A percentile compares a stretch with the other conserved stretches of the same genome.
Conservation (phyloP, 2,888 invertebrate species). For the Prenolepis imparis region DNA sequence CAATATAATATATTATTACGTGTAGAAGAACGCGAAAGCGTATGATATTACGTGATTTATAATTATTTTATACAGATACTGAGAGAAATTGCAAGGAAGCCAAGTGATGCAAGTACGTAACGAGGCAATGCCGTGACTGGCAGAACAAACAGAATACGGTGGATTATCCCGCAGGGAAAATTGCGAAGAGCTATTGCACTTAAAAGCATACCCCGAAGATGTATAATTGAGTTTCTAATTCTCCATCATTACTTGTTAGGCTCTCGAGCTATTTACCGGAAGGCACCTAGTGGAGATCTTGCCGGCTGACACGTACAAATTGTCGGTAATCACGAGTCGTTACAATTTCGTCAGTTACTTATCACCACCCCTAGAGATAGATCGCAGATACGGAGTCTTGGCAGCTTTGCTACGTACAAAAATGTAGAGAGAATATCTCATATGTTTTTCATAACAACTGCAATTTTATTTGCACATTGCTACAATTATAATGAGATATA, state of each 20-base stretch:
- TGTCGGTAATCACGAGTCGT: conserved; percentile 67
- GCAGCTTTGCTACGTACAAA: background rate
- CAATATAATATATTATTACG: background rate
- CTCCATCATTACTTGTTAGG: conserved; percentile 67
- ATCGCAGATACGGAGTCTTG: background rate
- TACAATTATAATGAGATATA: background rate
- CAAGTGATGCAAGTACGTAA: conserved; percentile 4
- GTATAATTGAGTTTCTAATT: conserved; percentile 76
- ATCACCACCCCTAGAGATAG: conserved; percentile 50
- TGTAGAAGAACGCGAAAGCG: background rate
- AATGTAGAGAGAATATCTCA: background rate
- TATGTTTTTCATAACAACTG: no score
- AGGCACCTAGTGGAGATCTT: conserved; percentile 67
- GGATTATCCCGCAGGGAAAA: conserved; percentile 62
- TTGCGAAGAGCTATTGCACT: conserved; percentile 65
- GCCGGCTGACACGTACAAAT: conserved; percentile 69
- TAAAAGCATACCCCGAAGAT: conserved; percentile 55
- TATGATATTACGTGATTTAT: background rate
- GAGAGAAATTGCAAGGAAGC: conserved; percentile 8
- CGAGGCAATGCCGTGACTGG: conserved; percentile 43
- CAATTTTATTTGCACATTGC: conserved; percentile 21
- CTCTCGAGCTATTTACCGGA: conserved; percentile 53
- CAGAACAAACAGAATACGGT: conserved; percentile 45
- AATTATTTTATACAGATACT: conserved; percentile 20
- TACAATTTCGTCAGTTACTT: conserved; percentile 69